Conservation (phyloP, 1,140 invertebrate species). For the Tribolium castaneum region DNA sequence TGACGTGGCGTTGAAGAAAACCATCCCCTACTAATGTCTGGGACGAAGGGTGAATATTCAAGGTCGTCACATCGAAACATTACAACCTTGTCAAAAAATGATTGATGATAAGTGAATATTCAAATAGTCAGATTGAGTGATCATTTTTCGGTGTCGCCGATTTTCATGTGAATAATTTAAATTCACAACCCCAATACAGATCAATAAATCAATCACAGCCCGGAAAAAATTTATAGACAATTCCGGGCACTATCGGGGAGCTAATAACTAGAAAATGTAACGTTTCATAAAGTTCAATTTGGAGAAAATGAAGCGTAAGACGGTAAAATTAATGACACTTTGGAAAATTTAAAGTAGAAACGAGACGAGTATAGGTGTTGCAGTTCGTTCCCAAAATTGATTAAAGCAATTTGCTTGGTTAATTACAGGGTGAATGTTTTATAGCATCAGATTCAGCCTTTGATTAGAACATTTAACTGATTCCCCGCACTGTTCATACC, state of each 20-base stretch:
- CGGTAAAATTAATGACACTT: slow-evolving; percentile 36
- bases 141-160: slow-evolving; percentile 2
- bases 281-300: slow-evolving; percentile 38
- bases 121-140: slow-evolving; percentile 18
- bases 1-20: background rate
- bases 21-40: background rate
- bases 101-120: slow-evolving; percentile 35
- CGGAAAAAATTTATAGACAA: slow-evolving; percentile 4
- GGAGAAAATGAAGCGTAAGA: slow-evolving; percentile 37
- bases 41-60: slow-evolving; percentile 22
- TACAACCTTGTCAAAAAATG: slow-evolving; percentile 11
- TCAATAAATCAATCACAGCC: background rate
- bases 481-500: background rate
- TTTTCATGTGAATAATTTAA: background rate
- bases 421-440: slow-evolving; percentile 40
- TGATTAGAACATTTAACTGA: slow-evolving; percentile 31
- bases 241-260: background rate
- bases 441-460: slow-evolving; percentile 16
- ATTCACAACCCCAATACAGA: background rate
- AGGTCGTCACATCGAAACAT: slow-evolving; percentile 5
- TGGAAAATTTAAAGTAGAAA: slow-evolving; percentile 35
- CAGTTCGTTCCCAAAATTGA: slow-evolving; percentile 33
- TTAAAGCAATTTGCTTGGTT: slow-evolving; percentile 38
- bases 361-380: slow-evolving; percentile 29
- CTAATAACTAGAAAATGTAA: slow-evolving; percentile 29